phyloP scores from a whole-genome alignment of 2,113 vertebrate genomes.

The Epinephelus cyanopodus region DNA sequence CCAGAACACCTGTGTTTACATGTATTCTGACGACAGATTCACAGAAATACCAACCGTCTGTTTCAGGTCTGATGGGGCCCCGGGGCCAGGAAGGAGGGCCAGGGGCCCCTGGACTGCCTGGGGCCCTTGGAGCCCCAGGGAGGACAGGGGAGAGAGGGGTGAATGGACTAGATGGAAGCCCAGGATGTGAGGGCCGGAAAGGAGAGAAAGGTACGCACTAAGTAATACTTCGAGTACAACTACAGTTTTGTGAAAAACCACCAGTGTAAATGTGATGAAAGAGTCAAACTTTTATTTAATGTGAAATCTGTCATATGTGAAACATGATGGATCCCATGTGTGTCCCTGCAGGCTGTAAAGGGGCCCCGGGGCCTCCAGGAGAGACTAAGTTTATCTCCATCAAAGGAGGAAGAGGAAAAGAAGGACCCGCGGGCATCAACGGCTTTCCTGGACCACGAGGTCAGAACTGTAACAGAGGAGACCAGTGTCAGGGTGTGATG shows the following conservation, averaged over 20 bases:
- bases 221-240: not conserved
- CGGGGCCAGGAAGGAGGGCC: slow-evolving; percentile 61
- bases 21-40: not conserved
- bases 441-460: slow-evolving; percentile 80
- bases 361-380: slow-evolving; percentile 67
- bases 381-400: not conserved
- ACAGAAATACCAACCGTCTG: not conserved
- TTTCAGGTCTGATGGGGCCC: slow-evolving; percentile 74
- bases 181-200: slow-evolving; percentile 72
- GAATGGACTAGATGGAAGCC: slow-evolving; percentile 65
- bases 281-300: not conserved
- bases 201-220: slow-evolving; percentile 79
- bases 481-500: not conserved
- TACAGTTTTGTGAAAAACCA: too few species aligned
- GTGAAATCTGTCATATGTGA: not conserved
- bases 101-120: slow-evolving; percentile 69
- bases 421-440: slow-evolving; percentile 36
- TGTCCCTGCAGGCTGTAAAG: slow-evolving; percentile 68
- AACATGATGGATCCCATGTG: not conserved
- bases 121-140: slow-evolving; percentile 68
- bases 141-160: slow-evolving; percentile 70
- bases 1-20: not conserved
- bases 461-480: slow-evolving; percentile 36
- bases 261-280: too few species aligned
- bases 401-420: slow-evolving; percentile 65